Conservation (phyloP, 2,888 invertebrate species). For the Mythimna pallens region DNA sequence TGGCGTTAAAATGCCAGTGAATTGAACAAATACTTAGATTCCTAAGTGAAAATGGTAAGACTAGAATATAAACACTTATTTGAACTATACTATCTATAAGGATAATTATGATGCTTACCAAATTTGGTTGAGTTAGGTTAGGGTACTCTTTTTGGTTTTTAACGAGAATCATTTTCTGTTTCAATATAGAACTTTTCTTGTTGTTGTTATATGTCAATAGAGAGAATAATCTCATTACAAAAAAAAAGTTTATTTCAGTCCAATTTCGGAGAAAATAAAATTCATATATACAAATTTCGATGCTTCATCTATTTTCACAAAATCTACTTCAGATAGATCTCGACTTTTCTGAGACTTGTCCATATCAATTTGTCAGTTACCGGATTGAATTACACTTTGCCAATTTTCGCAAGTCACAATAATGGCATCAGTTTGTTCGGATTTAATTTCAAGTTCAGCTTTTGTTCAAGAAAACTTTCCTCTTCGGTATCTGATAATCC, state of each 20-base stretch:
- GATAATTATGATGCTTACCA: not conserved
- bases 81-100: not conserved
- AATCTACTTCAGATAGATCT: constrained; percentile 11
- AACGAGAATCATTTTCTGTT: not conserved
- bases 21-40: not conserved
- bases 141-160: not conserved
- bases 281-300: constrained; percentile 4
- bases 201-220: not conserved
- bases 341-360: constrained; percentile 12
- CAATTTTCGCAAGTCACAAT: constrained; percentile 59
- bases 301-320: constrained; percentile 23
- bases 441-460: constrained; percentile 44
- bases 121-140: not conserved
- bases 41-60: not conserved
- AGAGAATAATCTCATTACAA: not conserved
- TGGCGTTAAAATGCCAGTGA: constrained; percentile 17
- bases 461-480: constrained; percentile 49
- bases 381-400: constrained; percentile 55
- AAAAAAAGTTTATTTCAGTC: constrained; percentile 10
- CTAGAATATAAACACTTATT: not conserved
- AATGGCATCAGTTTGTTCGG: constrained; percentile 39
- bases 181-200: not conserved
- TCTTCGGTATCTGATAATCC: constrained; percentile 57
- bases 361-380: constrained; percentile 52
- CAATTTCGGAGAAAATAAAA: not conserved